phyloP scores from a whole-genome alignment of 2,113 vertebrate genomes.

The Apistogramma diplotaenia region DNA sequence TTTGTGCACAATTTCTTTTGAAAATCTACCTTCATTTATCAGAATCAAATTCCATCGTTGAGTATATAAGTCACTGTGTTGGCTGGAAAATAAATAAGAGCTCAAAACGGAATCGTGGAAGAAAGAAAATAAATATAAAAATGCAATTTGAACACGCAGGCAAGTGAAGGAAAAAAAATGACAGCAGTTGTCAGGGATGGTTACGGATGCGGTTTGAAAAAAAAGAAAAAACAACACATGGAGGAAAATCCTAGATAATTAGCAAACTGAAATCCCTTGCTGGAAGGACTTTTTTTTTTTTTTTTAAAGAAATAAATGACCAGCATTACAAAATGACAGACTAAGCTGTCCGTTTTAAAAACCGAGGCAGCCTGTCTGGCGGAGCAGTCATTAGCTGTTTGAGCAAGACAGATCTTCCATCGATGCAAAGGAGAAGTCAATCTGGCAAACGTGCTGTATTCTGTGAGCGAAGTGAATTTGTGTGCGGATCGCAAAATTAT shows the following conservation, averaged over 20 bases:
- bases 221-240: neutral
- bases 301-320: slow-evolving; percentile 18
- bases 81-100: neutral
- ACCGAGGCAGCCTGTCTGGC: slow-evolving; percentile 7
- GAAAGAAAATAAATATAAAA: neutral
- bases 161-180: slow-evolving; percentile 20
- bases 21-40: neutral
- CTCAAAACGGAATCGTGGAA: neutral
- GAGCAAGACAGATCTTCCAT: slow-evolving; percentile 6
- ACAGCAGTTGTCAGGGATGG: slow-evolving; percentile 40
- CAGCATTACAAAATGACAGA: slow-evolving; percentile 36
- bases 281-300: neutral
- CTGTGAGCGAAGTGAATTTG: neutral
- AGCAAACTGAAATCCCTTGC: slow-evolving; percentile 40
- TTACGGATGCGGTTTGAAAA: slow-evolving; percentile 40
- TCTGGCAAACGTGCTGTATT: neutral
- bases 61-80: neutral
- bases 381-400: slow-evolving; percentile 27
- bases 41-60: neutral
- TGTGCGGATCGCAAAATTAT: neutral
- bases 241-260: slow-evolving; percentile 44
- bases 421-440: neutral
- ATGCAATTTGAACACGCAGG: neutral
- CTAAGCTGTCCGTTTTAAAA: slow-evolving; percentile 30
- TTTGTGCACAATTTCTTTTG: neutral